Evolutionary conservation across 1,140 invertebrate genomes (phyloP), one percentile per base, ranked within the genome.

Genomic region (Caligus rogercresseyi): DNA sequence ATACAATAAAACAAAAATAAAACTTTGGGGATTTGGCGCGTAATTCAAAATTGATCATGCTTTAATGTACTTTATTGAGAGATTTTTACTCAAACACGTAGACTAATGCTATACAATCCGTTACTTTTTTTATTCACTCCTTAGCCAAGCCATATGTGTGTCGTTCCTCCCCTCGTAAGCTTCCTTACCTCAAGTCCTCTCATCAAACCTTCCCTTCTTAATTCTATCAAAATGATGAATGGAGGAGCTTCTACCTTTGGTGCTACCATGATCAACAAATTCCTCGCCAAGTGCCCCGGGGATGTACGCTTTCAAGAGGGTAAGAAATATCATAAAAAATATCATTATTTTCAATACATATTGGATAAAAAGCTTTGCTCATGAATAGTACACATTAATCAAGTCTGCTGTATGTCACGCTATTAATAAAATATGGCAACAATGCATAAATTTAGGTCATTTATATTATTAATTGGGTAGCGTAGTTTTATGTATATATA

Each of bases 231-330:
- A 53, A 68, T 73, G 3, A 72, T 85, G 1, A 71, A 83, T 52
- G 79, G 74, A 57, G 86, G 84, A 2, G 86, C 85, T 0, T 85
- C 86, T 2, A 80, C 85, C 0, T 71, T 86, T 16, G 80, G 82
- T 0, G 68, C 71, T 3, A 68, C 74, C 11, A 80, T 84, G 56
- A 76, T 81, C 11, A 72, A 76, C 31, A 75, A 76, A 65, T 77
- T 85, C 52, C 61, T 62, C 7, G 31, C 64, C 18, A 69, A 69
- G 21, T 60, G 57, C n/a, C 18, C 18, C 16, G 16, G n/a, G 16
- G 57, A 24, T 7, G 20, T 60, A 1, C 21, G 26, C 14, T 60
- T 60, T 25, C 24, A 25, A 25, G 57, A 60, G 21, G 57, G 57
- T 60, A 60, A 25, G 21, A 24, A 3, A 16, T n/a, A 3, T 15